phyloP scores from a whole-genome alignment of 2,797 vertebrate genomes.

The Todus mexicanus region DNA sequence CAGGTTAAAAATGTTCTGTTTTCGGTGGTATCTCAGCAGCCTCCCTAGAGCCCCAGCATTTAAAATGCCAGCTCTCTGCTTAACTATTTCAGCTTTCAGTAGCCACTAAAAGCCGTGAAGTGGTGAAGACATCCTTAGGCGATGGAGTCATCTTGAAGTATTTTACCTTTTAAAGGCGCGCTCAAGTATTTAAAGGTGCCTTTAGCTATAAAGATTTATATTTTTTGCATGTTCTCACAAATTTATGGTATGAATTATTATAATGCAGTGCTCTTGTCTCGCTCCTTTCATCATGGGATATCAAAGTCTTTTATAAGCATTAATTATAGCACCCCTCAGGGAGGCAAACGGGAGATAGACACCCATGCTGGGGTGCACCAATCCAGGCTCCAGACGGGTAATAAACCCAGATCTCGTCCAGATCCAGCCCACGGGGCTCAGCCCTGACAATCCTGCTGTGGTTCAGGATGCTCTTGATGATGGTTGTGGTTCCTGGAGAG shows the following conservation, averaged over 20 bases:
- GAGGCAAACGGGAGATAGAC: background rate
- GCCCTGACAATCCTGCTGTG: background rate
- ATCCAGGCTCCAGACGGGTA: background rate
- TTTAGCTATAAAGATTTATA: slow-evolving; percentile 49
- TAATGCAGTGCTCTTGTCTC: slow-evolving; percentile 16
- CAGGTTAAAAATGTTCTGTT: background rate
- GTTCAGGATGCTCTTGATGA: background rate
- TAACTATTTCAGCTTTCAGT: background rate
- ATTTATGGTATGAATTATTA: slow-evolving; percentile 52
- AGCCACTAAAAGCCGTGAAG: slow-evolving; percentile 11
- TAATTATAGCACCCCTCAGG: slow-evolving; percentile 39
- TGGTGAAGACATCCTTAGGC: slow-evolving; percentile 32
- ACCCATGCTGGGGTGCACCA: background rate
- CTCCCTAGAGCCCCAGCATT: background rate
- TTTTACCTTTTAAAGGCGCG: slow-evolving; percentile 29
- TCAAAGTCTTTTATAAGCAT: slow-evolving; percentile 55
- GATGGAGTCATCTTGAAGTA: background rate
- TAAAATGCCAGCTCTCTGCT: background rate
- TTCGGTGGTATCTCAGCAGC: background rate
- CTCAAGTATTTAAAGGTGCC: slow-evolving; percentile 59
- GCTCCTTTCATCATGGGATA: slow-evolving; percentile 57
- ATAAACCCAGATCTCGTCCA: background rate
- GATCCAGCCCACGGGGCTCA: background rate
- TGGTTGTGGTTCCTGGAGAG: background rate
- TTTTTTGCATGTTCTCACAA: slow-evolving; percentile 42